A percentile compares a stretch with the other conserved stretches of the same genome.
These are phyloP conservation scores for Platycnemis pennipes DNA, from an alignment of 2,888 invertebrate genomes.

Conservation along the genomic window DNA sequence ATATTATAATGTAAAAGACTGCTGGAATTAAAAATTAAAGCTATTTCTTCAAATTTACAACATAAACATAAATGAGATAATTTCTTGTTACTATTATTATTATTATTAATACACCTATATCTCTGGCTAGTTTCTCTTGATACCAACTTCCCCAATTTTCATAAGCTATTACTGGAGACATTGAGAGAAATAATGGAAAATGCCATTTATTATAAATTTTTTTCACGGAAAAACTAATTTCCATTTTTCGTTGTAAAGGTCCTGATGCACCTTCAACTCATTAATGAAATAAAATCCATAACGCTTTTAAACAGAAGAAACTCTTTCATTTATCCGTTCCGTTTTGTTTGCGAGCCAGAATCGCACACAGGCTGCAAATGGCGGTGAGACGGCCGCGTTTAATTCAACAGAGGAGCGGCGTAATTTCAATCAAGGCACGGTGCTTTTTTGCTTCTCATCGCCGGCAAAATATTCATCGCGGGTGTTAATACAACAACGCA, in stretches of 20 bases:
- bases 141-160: too few species aligned
- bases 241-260: background rate
- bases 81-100: too few species aligned
- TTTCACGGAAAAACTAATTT: background rate
- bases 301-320: background rate
- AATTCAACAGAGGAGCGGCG: background rate
- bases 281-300: background rate
- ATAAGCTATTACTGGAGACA: too few species aligned
- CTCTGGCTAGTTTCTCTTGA: too few species aligned
- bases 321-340: background rate
- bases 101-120: too few species aligned
- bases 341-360: background rate
- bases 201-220: background rate
- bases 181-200: too few species aligned
- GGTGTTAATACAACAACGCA: slow-evolving; percentile 9
- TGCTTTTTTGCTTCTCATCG: background rate
- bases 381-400: background rate
- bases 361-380: background rate
- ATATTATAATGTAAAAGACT: too few species aligned
- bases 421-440: background rate
- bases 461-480: slow-evolving; percentile 9
- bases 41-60: too few species aligned
- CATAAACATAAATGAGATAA: too few species aligned
- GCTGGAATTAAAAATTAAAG: too few species aligned
- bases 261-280: background rate